Evolutionary conservation across 1,140 invertebrate species (phyloP), one percentile per base, ranked within the genome.

Genomic region (Papilio machaon): DNA sequence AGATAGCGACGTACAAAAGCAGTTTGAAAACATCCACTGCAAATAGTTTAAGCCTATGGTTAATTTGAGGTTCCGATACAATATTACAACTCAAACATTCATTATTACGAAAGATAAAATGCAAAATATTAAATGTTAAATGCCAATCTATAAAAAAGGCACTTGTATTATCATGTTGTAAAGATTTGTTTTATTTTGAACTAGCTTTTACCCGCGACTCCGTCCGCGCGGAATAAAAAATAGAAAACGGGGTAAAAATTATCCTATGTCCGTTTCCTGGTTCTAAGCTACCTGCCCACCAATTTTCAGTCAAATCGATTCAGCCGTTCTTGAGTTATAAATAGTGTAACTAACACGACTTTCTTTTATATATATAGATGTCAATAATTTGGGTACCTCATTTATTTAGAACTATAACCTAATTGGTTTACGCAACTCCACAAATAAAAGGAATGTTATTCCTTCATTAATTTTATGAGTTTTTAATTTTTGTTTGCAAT

Each of bases 1-100:
- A 89, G 88, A 87, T 82, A 83, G 89, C 87, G 88, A 90, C 80
- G 35, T 81, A 80, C 82, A 79, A 77, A 80, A 82, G 82, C 83
- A 81, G 83, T 82, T 80, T 35, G 83, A 80, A 84, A 87, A 86
- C 85, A 86, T 86, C 79, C 75, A 82, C 86, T 85, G 84, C 83
- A 83, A 83, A 83, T 87, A 89, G 83, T 84, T 84, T 84, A 64
- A 79, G 77, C 54, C 49, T 67, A 67, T 67, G 54, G 9, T 79
- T 23, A 19, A 64, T 46, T 79, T 52, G 58, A 47, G 77, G 77
- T 79, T 79, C 77, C 77, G 38, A 70, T 70, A 15, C 60, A 19
- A 64, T 64, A 9, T 64, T 13, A 70, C 35, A 70, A 70, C 30
- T 35, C 1, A 7, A 30, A 43, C 38, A 43, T 43, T 43, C 3